Conservation (phyloP, 2,888 invertebrate species). For the Glomeris marginata region DNA sequence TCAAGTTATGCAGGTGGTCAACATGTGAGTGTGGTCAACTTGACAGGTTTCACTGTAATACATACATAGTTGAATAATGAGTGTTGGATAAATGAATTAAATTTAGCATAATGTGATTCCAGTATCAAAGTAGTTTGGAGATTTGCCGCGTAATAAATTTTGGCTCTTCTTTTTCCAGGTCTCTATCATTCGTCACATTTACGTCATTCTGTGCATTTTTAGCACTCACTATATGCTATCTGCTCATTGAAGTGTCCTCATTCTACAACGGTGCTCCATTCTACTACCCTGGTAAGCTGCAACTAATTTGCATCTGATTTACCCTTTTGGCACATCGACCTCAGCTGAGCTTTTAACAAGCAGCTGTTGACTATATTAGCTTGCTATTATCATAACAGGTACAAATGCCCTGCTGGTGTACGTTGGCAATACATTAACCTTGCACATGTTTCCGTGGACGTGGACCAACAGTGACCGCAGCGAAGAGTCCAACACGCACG, state of each 20-base stretch:
- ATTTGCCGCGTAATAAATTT: too few relatives aligned
- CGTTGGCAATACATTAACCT: constrained; percentile 63
- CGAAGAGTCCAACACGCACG: constrained; percentile 20
- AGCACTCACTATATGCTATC: constrained; percentile 55
- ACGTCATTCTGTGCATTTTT: constrained; percentile 62
- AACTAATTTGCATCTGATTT: too few relatives aligned
- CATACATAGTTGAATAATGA: too few relatives aligned
- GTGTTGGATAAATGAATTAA: too few relatives aligned
- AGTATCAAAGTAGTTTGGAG: too few relatives aligned
- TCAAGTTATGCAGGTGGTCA: too few relatives aligned
- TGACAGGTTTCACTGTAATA: too few relatives aligned
- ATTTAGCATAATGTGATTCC: too few relatives aligned
- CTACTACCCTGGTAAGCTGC: constrained; percentile 53
- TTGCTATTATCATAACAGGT: constrained; percentile 35
- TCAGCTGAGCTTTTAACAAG: background rate
- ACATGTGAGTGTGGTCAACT: too few relatives aligned
- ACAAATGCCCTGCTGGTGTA: constrained; percentile 85
- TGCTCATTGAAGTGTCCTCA: constrained; percentile 55
- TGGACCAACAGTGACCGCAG: constrained; percentile 36
- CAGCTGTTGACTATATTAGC: background rate
- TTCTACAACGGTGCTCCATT: constrained; percentile 82
- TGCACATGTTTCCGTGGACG: constrained; percentile 64
- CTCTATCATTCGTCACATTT: constrained; percentile 70
- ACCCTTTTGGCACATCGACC: too few relatives aligned
- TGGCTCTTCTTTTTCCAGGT: constrained; percentile 45